Evolutionary conservation across 2,888 invertebrate species (phyloP).

Genomic region (Pseudeuparius sepicola): DNA sequence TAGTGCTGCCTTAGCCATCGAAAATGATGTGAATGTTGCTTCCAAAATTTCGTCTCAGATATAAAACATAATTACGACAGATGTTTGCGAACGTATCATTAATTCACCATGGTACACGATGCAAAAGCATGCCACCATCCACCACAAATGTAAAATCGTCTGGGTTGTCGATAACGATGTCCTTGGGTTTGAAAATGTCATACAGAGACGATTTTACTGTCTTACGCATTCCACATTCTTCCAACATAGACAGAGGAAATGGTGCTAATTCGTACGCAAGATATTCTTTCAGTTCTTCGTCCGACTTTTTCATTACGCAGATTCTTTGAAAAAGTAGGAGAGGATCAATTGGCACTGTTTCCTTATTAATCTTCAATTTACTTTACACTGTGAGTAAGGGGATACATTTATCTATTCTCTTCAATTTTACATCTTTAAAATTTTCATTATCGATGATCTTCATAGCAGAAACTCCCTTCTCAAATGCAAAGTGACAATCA

Average conservation of each 20-base stretch:
- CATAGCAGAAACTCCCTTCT: constrained; percentile 15
- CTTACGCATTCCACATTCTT: constrained; percentile 16
- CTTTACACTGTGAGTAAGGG: constrained; percentile 5
- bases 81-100: too few relatives aligned
- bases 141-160: too few relatives aligned
- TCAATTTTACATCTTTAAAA: constrained; percentile 6
- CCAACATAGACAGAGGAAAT: constrained; percentile 9
- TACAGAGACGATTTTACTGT: constrained; percentile 13
- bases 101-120: too few relatives aligned
- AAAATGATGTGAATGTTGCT: too few relatives aligned
- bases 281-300: constrained; percentile 8
- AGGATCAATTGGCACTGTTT: constrained; percentile 18
- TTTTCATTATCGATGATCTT: constrained; percentile 10
- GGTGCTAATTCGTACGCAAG: constrained; percentile 7
- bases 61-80: too few relatives aligned
- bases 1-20: too few relatives aligned
- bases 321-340: constrained; percentile 15
- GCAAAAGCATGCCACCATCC: too few relatives aligned
- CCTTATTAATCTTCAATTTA: constrained; percentile 17
- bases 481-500: constrained; percentile 18
- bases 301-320: constrained; percentile 12
- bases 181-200: too few relatives aligned
- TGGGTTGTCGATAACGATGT: too few relatives aligned
- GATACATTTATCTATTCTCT: neutral
- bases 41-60: too few relatives aligned